Percentiles rank a stretch among this genome's conserved stretches.
phyloP scores from a whole-genome alignment of 2,797 vertebrate genomes.

The Xenentodon cancila region DNA sequence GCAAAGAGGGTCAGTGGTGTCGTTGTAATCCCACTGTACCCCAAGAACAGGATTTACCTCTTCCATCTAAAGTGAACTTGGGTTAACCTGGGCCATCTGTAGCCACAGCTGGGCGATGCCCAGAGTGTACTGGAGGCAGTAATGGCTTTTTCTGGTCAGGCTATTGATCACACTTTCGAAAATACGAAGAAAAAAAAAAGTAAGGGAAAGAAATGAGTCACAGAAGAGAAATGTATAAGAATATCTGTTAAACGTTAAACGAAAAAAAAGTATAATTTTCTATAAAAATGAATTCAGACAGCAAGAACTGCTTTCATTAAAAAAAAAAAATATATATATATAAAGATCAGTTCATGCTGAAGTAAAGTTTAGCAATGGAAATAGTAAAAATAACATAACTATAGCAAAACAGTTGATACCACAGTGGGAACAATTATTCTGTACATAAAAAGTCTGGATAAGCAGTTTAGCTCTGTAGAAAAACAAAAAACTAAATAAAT shows the following conservation, averaged over 20 bases:
- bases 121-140: constrained; percentile 1
- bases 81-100: constrained; percentile 8
- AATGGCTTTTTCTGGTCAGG: constrained; percentile 49
- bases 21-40: constrained; percentile 12
- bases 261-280: neutral
- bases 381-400: too few relatives aligned
- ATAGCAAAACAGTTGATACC: neutral
- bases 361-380: too few relatives aligned
- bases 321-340: neutral
- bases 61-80: constrained; percentile 32
- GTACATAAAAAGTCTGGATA: neutral
- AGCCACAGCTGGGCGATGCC: constrained; percentile 25
- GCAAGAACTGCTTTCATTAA: neutral
- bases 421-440: neutral
- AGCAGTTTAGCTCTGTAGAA: neutral
- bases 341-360: neutral
- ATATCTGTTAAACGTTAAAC: neutral
- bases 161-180: constrained; percentile 40
- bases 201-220: neutral
- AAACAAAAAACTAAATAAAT: neutral
- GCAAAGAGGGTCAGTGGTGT: neutral
- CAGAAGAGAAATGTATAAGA: constrained; percentile 7
- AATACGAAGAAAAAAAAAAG: constrained; percentile 12
- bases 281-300: too few relatives aligned
- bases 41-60: constrained; percentile 31